A percentile compares a stretch with the other conserved stretches of the same genome.
These are phyloP conservation scores for Troides aeacus DNA, from an alignment of 2,888 invertebrate genomes.

Conservation along the genomic window DNA sequence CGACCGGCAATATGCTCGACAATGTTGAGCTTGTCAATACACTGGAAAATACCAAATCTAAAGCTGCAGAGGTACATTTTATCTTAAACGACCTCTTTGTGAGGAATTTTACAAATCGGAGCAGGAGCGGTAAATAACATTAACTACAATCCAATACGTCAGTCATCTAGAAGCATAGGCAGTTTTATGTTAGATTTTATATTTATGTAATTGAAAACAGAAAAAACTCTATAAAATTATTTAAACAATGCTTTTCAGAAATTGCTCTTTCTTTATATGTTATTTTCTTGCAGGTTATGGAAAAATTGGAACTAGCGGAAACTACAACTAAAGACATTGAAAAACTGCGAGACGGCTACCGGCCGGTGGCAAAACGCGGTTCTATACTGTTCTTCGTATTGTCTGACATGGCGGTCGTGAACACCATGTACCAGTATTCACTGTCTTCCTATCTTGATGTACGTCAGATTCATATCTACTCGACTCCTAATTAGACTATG, in stretches of 20 bases:
- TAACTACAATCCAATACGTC: too few species aligned
- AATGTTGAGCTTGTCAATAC: conserved; percentile 92
- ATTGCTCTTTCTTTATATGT: not conserved
- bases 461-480: conserved; percentile 38
- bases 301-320: conserved; percentile 87
- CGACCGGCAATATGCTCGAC: conserved; percentile 95
- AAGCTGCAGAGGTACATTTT: conserved; percentile 86
- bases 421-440: conserved; percentile 96
- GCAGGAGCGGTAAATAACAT: too few species aligned
- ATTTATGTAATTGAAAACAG: too few species aligned
- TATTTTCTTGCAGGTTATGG: conserved; percentile 75
- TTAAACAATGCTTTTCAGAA: too few species aligned
- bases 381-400: conserved; percentile 95
- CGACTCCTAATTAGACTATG: too few species aligned
- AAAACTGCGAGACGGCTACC: conserved; percentile 89
- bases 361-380: conserved; percentile 91
- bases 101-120: too few species aligned
- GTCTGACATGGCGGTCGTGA: conserved; percentile 93
- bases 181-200: too few species aligned
- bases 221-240: too few species aligned
- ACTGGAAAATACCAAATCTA: conserved; percentile 92
- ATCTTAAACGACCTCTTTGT: too few species aligned
- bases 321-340: conserved; percentile 91
- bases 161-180: too few species aligned
- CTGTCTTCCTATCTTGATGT: conserved; percentile 89